phyloP scores from a whole-genome alignment of 1,140 invertebrate species.

The Dendroctonus ponderosae region DNA sequence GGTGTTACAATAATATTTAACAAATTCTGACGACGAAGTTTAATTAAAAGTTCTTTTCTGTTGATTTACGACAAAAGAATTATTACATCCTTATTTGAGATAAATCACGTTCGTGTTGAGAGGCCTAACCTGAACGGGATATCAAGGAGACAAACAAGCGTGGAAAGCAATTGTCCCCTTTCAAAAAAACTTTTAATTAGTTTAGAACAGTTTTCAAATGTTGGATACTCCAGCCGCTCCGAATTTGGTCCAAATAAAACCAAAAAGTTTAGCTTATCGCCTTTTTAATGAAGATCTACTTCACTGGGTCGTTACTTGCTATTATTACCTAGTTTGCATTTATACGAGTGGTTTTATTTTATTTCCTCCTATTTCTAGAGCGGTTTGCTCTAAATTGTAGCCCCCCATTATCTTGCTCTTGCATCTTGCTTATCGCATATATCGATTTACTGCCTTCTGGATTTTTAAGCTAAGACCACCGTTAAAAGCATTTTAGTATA shows the following conservation, averaged over 20 bases:
- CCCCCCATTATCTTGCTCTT: no score
- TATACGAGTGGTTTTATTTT: conserved; percentile 9
- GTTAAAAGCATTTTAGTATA: no score
- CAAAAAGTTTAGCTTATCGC: conserved; percentile 11
- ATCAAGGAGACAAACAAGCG: background rate
- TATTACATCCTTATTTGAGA: background rate
- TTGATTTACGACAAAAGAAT: background rate
- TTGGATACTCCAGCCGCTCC: background rate
- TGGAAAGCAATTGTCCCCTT: conserved; percentile 6
- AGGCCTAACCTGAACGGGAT: conserved; percentile 1
- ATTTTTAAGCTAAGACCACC: no score
- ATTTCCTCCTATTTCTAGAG: background rate
- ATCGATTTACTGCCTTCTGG: no score
- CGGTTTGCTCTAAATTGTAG: no score
- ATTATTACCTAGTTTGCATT: conserved; percentile 15
- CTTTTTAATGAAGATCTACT: conserved; percentile 13
- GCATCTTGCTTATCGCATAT: no score
- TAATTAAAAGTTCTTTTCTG: no score
- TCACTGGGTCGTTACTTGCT: conserved; percentile 2
- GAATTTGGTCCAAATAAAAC: conserved; percentile 5
- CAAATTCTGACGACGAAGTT: no score
- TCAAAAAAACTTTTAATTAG: conserved; percentile 15
- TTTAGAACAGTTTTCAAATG: conserved; percentile 7
- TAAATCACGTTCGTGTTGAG: background rate
- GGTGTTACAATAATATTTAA: no score